Evolutionary conservation across 2,888 invertebrate genomes (phyloP).

Genomic region (Sycophila texana): DNA sequence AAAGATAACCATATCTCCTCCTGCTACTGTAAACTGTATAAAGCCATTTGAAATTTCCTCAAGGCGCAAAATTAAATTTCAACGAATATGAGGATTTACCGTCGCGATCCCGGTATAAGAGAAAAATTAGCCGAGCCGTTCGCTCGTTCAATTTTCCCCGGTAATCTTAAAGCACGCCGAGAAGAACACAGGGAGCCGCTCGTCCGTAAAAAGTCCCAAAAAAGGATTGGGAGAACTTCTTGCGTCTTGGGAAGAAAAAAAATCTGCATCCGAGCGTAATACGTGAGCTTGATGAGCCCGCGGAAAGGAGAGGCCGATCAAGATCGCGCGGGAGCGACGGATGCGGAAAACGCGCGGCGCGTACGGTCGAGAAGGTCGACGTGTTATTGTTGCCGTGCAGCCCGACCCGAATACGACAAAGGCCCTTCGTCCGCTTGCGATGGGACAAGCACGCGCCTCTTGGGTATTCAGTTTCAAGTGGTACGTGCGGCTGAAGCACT

Average conservation of each 20-base stretch:
- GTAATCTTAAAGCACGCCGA: neutral
- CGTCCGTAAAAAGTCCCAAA: slow-evolving; percentile 15
- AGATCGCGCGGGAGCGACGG: no score
- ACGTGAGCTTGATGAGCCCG: slow-evolving; percentile 55
- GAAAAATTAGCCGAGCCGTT: no score
- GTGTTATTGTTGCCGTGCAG: no score
- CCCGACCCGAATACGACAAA: no score
- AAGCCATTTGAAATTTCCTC: neutral
- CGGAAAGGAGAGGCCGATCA: neutral
- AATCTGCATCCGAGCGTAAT: slow-evolving; percentile 47
- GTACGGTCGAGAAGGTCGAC: no score
- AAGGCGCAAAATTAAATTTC: neutral
- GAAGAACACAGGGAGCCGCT: neutral
- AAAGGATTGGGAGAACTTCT: neutral
- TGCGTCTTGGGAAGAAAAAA: slow-evolving; percentile 1
- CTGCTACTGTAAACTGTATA: neutral
- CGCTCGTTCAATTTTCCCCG: neutral
- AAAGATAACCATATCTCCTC: neutral
- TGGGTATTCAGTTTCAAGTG: no score
- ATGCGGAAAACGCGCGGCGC: no score
- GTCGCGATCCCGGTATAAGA: no score
- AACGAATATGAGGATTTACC: no score
- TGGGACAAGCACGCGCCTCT: no score
- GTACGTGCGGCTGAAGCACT: no score
- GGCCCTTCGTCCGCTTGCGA: no score